phyloP scores from a whole-genome alignment of 2,888 invertebrate genomes.

The Nephrotoma guestfalica region DNA sequence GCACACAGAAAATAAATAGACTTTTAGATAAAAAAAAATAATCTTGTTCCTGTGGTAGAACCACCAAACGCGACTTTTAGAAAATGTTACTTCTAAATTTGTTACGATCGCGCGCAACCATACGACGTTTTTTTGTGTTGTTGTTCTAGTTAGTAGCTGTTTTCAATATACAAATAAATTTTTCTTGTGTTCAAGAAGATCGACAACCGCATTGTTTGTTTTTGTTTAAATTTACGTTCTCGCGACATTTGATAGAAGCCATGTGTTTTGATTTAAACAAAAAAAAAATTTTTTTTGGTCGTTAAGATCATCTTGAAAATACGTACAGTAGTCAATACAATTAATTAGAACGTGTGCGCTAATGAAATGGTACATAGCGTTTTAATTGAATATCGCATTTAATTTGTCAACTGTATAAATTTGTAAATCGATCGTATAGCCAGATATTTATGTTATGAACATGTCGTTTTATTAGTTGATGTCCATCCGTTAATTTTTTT shows the following conservation, averaged over 20 bases:
- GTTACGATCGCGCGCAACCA: background rate
- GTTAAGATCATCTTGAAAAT: background rate
- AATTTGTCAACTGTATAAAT: background rate
- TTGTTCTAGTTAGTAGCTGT: background rate
- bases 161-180: background rate
- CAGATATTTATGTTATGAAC: background rate
- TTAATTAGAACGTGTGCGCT: background rate
- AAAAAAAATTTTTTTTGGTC: background rate
- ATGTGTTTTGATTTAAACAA: slow-evolving; percentile 3
- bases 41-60: background rate
- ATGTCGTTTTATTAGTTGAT: background rate
- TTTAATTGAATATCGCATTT: background rate
- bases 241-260: slow-evolving; percentile 6
- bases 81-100: background rate
- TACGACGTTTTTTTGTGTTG: background rate
- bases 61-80: background rate
- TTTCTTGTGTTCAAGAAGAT: background rate
- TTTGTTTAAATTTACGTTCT: background rate
- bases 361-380: background rate
- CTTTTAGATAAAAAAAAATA: background rate
- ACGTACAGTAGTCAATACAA: background rate
- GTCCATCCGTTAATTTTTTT: background rate
- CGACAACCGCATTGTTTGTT: background rate
- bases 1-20: background rate
- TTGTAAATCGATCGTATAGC: background rate